Evolutionary conservation across 2,888 invertebrate genomes (phyloP), one percentile per base, ranked within the genome.

Genomic region (Lepetodrilus schrolli): DNA sequence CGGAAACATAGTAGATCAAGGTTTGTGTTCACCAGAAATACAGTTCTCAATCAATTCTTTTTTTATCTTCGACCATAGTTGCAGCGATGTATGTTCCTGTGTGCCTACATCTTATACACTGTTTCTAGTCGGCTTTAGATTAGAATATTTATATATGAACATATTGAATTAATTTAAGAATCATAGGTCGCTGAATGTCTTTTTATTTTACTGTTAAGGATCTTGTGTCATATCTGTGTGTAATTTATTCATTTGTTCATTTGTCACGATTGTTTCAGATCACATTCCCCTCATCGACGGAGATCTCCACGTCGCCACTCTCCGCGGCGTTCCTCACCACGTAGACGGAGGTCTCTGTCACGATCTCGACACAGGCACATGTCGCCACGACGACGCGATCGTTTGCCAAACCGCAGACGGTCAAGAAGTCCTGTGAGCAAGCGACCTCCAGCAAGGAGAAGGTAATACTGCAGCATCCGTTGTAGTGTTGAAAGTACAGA

Each of bases 211-310:
- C n/a, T n/a, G n/a, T n/a, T n/a, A n/a, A n/a, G n/a, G n/a, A n/a
- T n/a, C n/a, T n/a, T n/a, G n/a, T n/a, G n/a, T n/a, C n/a, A n/a
- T n/a, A n/a, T n/a, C n/a, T n/a, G n/a, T n/a, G n/a, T n/a, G n/a
- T n/a, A n/a, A n/a, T n/a, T n/a, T n/a, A n/a, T n/a, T n/a, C n/a
- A n/a, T n/a, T 7, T 43, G 43, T 0, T 0, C 4, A 4, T 43
- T 43, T 43, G 43, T 8, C 10, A 43, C 17, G n/a, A n/a, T n/a
- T n/a, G n/a, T n/a, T n/a, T n/a, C n/a, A 78, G 85, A 58, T 83
- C 83, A n/a, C 74, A 82, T 65, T 86, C 85, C 50, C 83, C 80
- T 4, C 70, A 75, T 4, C 78, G 80, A 70, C 73, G 78, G 20
- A 70, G 76, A n/a, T 78, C 80, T 23, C 80, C 81, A 21, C 37